A percentile compares a stretch with the other conserved stretches of the same genome.
Conservation (phyloP, 2,797 vertebrate genomes). For the Muscicapa striata region DNA sequence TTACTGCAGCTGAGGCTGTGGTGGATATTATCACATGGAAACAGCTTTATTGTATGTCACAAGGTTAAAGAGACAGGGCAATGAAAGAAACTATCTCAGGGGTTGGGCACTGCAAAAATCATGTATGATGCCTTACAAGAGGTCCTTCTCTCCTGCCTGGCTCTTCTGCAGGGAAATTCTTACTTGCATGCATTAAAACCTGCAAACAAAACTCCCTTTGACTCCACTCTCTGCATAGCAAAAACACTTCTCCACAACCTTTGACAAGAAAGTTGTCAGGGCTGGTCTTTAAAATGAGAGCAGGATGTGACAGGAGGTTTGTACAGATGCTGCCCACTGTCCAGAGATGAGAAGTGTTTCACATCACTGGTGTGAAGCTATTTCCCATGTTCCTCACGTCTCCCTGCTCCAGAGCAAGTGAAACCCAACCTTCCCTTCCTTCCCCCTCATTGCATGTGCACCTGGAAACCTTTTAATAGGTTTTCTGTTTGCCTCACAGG, state of each 20-base stretch:
- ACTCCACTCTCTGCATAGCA: neutral
- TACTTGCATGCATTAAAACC: neutral
- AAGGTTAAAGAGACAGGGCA: neutral
- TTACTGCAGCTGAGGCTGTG: neutral
- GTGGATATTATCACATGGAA: neutral
- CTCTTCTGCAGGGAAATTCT: neutral
- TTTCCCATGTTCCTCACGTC: conserved; percentile 5
- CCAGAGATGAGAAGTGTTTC: neutral
- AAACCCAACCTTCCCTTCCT: conserved; percentile 56
- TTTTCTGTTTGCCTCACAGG: conserved; percentile 64
- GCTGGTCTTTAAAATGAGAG: neutral
- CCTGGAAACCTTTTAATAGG: conserved; percentile 62
- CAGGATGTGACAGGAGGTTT: neutral
- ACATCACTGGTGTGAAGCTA: neutral
- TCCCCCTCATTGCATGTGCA: conserved; percentile 32
- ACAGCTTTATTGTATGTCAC: neutral
- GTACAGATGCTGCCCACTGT: neutral
- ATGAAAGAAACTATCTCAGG: neutral
- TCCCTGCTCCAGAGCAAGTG: conserved; percentile 14
- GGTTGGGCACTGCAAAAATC: neutral
- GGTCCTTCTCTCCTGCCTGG: neutral
- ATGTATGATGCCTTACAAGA: neutral
- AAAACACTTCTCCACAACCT: neutral
- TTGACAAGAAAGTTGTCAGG: neutral
- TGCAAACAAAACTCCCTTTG: neutral